phyloP scores from a whole-genome alignment of 2,888 invertebrate genomes.

The Gerosis bhagava region DNA sequence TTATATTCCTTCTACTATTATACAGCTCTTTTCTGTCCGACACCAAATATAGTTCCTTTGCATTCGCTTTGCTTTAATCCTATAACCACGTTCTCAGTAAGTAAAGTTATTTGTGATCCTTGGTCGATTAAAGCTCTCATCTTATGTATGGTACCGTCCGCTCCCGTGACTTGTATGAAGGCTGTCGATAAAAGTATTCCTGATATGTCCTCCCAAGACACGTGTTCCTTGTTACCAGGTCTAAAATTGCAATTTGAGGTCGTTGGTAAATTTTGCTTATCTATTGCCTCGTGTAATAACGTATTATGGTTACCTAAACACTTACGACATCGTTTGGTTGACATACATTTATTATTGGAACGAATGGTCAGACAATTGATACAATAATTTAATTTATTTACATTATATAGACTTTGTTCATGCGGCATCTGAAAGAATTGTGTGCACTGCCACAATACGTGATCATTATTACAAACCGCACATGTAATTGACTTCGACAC shows the following conservation, averaged over 20 bases:
- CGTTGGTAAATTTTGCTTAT: not conserved
- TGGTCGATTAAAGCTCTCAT: conserved; percentile 28
- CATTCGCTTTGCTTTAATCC: conserved; percentile 8
- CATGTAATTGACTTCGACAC: conserved; percentile 1
- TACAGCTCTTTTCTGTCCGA: no score
- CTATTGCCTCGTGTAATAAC: conserved; percentile 12
- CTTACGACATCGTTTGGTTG: conserved; percentile 18
- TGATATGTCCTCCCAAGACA: conserved; percentile 4
- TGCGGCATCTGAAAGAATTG: not conserved
- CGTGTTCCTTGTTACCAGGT: not conserved
- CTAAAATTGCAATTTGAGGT: not conserved
- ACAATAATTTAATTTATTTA: conserved; percentile 14
- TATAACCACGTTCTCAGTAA: conserved; percentile 26
- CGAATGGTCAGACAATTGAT: conserved; percentile 17
- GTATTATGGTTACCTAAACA: conserved; percentile 21
- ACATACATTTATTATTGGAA: conserved; percentile 15
- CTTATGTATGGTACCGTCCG: conserved; percentile 18
- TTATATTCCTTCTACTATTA: no score
- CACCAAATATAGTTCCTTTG: no score
- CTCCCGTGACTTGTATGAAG: conserved; percentile 17
- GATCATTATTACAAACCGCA: not conserved
- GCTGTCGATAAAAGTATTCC: conserved; percentile 26
- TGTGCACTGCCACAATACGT: not conserved
- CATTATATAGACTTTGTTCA: conserved; percentile 6
- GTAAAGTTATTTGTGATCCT: conserved; percentile 31